Conservation (phyloP, 2,113 vertebrate genomes). For the Piprites chloris region DNA sequence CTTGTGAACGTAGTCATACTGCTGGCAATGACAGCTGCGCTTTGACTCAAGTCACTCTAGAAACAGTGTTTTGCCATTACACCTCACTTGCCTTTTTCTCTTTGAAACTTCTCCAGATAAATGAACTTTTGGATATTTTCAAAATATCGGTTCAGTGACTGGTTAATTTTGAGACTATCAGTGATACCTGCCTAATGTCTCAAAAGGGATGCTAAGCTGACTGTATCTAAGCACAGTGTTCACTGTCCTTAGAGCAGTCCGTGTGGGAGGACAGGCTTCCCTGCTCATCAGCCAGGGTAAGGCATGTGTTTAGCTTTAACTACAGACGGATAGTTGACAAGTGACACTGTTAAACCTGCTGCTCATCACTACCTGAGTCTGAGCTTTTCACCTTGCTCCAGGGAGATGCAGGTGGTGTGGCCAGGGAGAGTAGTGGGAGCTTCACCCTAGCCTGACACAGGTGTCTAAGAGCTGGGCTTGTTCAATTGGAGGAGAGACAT, state of each 20-base stretch:
- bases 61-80: background rate
- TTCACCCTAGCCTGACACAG: fast-evolving
- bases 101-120: background rate
- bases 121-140: background rate
- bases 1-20: conserved; percentile 5
- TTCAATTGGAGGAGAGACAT: background rate
- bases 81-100: background rate
- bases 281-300: background rate
- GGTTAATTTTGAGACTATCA: background rate
- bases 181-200: background rate
- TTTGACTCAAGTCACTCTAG: conserved; percentile 22
- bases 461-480: background rate
- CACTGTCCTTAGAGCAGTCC: background rate
- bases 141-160: background rate
- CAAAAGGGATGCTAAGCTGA: fast-evolving
- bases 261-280: background rate
- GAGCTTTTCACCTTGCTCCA: background rate
- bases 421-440: fast-evolving
- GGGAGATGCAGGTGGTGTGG: background rate
- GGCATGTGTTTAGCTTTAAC: background rate
- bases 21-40: background rate
- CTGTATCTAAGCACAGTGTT: background rate
- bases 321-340: background rate
- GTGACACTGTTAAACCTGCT: background rate
- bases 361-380: background rate